Evolutionary conservation across 2,113 vertebrate species (phyloP).

Genomic region (Pycnonotus jocosus): DNA sequence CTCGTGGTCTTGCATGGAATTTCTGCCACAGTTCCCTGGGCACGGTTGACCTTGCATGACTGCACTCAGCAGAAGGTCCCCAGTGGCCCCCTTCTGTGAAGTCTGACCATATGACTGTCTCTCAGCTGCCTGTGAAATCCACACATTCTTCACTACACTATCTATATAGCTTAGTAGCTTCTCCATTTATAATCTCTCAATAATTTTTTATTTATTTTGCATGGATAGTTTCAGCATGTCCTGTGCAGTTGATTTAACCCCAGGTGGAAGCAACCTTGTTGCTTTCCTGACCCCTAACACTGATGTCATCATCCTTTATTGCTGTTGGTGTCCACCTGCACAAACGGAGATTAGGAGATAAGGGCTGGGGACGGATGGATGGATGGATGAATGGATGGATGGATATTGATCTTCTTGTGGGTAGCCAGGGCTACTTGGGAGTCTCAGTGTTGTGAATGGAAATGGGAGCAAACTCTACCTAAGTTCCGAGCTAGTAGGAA

Average conservation of each 20-base stretch:
- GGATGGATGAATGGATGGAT: not conserved
- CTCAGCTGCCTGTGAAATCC: not conserved
- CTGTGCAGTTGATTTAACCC: not conserved
- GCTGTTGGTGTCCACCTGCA: not conserved
- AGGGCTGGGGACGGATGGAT: not conserved
- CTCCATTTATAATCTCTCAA: not conserved
- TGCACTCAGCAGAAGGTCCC: not conserved
- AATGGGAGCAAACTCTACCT: not conserved
- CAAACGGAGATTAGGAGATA: not conserved
- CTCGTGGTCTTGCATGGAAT: not conserved
- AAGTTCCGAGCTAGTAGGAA: not conserved
- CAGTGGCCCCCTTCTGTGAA: not conserved
- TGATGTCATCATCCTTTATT: not conserved
- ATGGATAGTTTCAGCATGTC: not conserved
- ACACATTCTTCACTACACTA: not conserved
- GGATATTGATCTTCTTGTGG: not conserved
- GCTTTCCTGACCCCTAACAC: not conserved
- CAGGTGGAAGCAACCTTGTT: not conserved
- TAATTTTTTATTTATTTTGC: not conserved
- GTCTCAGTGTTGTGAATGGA: not conserved
- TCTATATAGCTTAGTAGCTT: not conserved
- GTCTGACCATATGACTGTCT: not conserved
- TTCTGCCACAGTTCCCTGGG: not conserved
- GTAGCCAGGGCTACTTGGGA: not conserved
- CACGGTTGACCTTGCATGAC: not conserved